A percentile compares a stretch with the other conserved stretches of the same genome.
Conservation (phyloP, 2,888 invertebrate genomes). For the Limnephilus auricula region DNA sequence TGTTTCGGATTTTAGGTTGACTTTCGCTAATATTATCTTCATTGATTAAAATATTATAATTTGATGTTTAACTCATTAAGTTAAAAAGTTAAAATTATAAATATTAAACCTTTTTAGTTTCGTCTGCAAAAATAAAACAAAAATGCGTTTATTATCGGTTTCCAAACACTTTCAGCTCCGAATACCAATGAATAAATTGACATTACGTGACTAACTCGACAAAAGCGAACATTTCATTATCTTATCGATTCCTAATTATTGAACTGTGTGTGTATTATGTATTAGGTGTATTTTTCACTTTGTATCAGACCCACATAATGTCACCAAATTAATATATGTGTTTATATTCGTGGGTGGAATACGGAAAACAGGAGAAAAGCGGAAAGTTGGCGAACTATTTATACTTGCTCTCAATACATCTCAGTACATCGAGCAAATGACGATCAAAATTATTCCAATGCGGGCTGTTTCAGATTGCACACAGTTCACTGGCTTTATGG, state of each 20-base stretch:
- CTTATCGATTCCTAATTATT: background rate
- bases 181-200: background rate
- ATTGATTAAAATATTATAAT: too few species aligned
- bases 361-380: slow-evolving; percentile 23
- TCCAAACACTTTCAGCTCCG: too few species aligned
- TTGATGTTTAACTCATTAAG: too few species aligned
- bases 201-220: background rate
- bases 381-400: background rate
- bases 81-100: too few species aligned
- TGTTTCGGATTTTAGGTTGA: too few species aligned
- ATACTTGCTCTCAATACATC: background rate
- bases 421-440: background rate
- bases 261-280: background rate
- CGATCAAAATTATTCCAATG: background rate
- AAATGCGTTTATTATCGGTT: too few species aligned
- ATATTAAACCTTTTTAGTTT: too few species aligned
- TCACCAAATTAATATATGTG: background rate
- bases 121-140: too few species aligned
- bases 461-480: background rate
- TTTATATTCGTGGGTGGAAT: background rate
- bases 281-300: background rate
- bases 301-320: background rate
- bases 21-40: too few species aligned
- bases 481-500: background rate
- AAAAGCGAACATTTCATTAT: background rate